Evolutionary conservation across 2,888 invertebrate species (phyloP).

Genomic region (Sisyra terminalis): DNA sequence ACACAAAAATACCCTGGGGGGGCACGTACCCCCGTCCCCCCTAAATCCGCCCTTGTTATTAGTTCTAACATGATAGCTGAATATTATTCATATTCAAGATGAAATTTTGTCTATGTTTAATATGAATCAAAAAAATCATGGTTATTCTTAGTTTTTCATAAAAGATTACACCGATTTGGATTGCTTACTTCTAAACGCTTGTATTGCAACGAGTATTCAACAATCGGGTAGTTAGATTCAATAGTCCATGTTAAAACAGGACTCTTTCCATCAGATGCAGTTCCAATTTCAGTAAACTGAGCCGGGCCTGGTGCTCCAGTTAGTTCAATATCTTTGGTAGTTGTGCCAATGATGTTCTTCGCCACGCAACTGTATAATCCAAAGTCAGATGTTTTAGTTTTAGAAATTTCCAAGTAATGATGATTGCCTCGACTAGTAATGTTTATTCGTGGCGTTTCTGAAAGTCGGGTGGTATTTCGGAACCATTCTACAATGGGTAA

Average conservation of each 20-base stretch:
- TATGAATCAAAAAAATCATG: too few relatives aligned
- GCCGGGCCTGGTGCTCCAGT: constrained; percentile 1
- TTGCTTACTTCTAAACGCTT: not conserved
- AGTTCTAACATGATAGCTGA: too few relatives aligned
- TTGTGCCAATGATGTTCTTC: not conserved
- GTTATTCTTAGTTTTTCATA: too few relatives aligned
- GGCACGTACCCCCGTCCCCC: too few relatives aligned
- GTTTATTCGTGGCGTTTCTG: not conserved
- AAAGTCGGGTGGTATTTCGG: not conserved
- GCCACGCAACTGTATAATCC: not conserved
- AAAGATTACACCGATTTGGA: too few relatives aligned
- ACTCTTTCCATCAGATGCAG: not conserved
- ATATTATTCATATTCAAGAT: too few relatives aligned
- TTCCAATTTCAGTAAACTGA: not conserved
- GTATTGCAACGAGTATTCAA: not conserved
- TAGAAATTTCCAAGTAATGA: not conserved
- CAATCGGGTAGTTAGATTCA: not conserved
- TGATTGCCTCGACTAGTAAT: not conserved
- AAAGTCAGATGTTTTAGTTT: not conserved
- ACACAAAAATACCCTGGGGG: too few relatives aligned
- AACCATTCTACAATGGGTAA: not conserved
- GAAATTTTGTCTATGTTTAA: too few relatives aligned
- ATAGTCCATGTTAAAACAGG: not conserved
- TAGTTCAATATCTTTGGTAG: not conserved
- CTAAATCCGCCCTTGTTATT: too few relatives aligned